A percentile compares a stretch with the other conserved stretches of the same genome.
Conservation (phyloP, 2,888 invertebrate species). For the Dione juno region DNA sequence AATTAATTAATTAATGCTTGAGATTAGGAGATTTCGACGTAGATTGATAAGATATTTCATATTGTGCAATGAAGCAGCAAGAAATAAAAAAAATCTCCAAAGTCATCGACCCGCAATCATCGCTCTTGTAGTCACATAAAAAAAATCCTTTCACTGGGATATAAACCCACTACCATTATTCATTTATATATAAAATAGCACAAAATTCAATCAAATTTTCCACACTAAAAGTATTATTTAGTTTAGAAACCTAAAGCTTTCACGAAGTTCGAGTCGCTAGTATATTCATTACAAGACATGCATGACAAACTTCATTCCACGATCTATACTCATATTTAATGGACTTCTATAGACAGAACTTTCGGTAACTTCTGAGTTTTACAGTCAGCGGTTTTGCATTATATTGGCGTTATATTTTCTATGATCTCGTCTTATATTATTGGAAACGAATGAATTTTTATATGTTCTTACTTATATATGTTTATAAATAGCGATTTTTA, state of each 20-base stretch:
- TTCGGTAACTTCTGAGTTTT: constrained; percentile 8
- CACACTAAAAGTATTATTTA: constrained; percentile 1
- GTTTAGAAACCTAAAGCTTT: background rate
- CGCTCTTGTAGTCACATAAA: too few species aligned
- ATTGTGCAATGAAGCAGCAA: too few species aligned
- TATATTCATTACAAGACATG: constrained; percentile 11
- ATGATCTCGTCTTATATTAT: background rate
- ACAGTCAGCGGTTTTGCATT: background rate
- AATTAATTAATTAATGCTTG: too few species aligned
- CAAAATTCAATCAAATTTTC: constrained; percentile 16
- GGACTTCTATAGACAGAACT: constrained; percentile 1
- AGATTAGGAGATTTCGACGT: too few species aligned
- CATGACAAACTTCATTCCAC: constrained; percentile 13
- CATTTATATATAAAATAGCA: background rate
- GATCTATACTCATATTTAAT: constrained; percentile 10
- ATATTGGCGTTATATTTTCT: background rate
- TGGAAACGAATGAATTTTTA: background rate
- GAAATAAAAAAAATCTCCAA: too few species aligned
- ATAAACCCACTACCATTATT: background rate
- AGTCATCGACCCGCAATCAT: too few species aligned
- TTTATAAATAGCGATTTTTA: too few species aligned
- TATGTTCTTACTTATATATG: background rate
- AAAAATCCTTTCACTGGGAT: background rate
- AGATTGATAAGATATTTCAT: too few species aligned
- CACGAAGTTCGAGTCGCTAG: background rate